Base-by-base conservation (phyloP, 2,113 vertebrate genomes). In the Micronycteris hirsuta region DNA sequence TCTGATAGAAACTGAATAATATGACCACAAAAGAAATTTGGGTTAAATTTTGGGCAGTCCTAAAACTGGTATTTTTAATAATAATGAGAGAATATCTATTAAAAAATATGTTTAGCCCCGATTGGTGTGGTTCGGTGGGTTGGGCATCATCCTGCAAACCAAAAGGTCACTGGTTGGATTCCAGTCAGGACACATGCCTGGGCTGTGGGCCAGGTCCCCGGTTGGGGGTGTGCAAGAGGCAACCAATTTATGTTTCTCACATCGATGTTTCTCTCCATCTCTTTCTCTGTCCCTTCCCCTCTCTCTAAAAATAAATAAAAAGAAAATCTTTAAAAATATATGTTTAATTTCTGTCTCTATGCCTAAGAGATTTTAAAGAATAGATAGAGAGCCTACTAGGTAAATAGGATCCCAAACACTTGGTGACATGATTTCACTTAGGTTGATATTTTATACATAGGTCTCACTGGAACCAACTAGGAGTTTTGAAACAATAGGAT, bases 401-500 rank as follows among this genome's bases (percentile, higher is more conserved):
- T 76, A 92, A 81, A 24, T 17, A 94, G 87, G 12, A 86, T 90
- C 19, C 38, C 38, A 83, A 93, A 26, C 20, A 43, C 84, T 61
- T 81, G 47, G 84, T 58, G n/a, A 80, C 63, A 65, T 45, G 5
- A 74, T 68, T 86, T 87, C 49, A 81, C 15, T 49, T 76, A 91
- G 74, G 84, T 65, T 76, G 22, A 5, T 63, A 54, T 43, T 78
- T 90, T 89, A 90, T 76, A 78, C 16, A 38, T 67, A 71, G 33
- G 12, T 88, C 16, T 86, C 33, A 91, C 52, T 70, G 89, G 31
- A 10, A 83, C 45, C 38, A 76, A 68, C 56, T 41, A 74, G 89
- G 56, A 82, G 19, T 91, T 95, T 93, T 94, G 36, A 90, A 96
- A 76, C 47, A 94, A 61, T 77, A 84, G 5, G 14, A 88, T 71